A percentile compares a stretch with the other conserved stretches of the same genome.
Evolutionary conservation across 2,113 vertebrate genomes (phyloP).

Genomic region (Bombycilla garrulus): DNA sequence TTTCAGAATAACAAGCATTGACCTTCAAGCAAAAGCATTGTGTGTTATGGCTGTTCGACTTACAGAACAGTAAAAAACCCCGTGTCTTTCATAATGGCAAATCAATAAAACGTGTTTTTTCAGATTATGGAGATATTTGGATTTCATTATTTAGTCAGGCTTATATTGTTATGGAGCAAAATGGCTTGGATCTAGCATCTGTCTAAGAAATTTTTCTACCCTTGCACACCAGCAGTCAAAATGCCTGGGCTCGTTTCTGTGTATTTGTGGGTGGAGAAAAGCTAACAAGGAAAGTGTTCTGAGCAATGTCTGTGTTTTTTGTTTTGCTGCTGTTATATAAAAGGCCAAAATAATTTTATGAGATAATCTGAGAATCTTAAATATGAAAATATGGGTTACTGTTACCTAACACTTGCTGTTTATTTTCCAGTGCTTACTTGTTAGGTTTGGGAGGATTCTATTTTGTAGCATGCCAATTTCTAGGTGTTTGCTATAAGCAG

Average conservation of each 20-base stretch:
- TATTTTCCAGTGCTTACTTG: not conserved
- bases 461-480: not conserved
- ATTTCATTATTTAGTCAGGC: not conserved
- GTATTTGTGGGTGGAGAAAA: not conserved
- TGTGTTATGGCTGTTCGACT: not conserved
- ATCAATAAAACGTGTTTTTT: not conserved
- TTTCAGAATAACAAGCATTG: not conserved
- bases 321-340: slow-evolving; percentile 1
- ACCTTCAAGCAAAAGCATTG: not conserved
- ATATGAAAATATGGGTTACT: not conserved
- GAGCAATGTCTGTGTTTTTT: not conserved
- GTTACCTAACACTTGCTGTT: not conserved
- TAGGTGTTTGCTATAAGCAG: not conserved
- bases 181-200: not conserved
- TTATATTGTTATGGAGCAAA: not conserved
- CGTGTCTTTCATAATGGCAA: not conserved
- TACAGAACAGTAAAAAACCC: not conserved
- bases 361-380: slow-evolving; percentile 1
- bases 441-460: not conserved
- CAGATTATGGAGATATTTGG: not conserved
- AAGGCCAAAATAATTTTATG: not conserved
- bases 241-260: not conserved
- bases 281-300: not conserved
- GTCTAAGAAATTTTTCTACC: not conserved
- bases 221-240: not conserved